Evolutionary conservation across 2,797 vertebrate species (phyloP), one percentile per base, ranked within the genome.

Genomic region (Acipenser transmontanus): DNA sequence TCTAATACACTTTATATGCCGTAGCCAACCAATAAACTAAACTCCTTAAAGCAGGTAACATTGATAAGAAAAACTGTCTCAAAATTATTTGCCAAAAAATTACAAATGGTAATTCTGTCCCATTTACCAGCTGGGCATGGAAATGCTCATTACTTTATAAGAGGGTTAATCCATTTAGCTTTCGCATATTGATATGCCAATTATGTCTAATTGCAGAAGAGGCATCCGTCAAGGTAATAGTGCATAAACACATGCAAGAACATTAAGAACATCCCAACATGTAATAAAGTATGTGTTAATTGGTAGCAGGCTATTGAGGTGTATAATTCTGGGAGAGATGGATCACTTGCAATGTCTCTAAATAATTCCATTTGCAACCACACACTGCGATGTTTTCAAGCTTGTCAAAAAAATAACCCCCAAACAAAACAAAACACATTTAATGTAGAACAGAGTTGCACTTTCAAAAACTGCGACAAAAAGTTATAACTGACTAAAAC

Each of bases 171-270:
- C 91, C 92, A 94, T 96, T 96, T 95, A 95, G 93, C 92, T 94
- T 94, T 92, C 94, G 93, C 94, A 97, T 97, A 94, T 96, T 95
- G 93, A 96, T 95, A 94, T 95, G 93, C 93, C 93, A 95, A 94
- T 96, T 95, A 96, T 91, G 91, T 91, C 88, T 95, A 93, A 95
- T 93, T 88, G 93, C 91, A 89, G 90, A 93, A 92, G 84, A 92
- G 92, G 90, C 93, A 94, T 95, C 93, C 91, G 91, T 97, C 94
- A 96, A 94, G 94, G 94, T 95, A 95, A 96, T 93, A 94, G 93
- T 93, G 94, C 94, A 96, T 93, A 96, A 95, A 95, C 91, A 92
- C 89, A 89, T 87, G 88, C 89, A 88, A 87, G 89, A 89, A 72
- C 93, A 93, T 95, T 94, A 94, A 93, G 89, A 91, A 89, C 89